Evolutionary conservation across 2,113 vertebrate genomes (phyloP).

Genomic region (Cochlearius cochlearius): DNA sequence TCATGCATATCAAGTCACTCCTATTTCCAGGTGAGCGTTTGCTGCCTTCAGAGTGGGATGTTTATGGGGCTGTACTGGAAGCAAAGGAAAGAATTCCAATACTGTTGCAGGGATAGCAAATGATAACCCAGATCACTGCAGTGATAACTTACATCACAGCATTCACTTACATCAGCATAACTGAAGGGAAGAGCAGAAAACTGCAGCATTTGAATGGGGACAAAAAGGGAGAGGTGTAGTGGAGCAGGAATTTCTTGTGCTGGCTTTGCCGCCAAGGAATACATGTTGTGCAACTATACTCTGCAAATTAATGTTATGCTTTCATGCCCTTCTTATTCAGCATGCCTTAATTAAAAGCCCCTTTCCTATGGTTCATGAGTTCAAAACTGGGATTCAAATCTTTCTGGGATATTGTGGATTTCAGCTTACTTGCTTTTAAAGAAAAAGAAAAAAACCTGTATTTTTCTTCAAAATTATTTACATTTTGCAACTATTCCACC

Average conservation of each 20-base stretch:
- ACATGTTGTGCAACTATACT: background rate
- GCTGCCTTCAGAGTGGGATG: background rate
- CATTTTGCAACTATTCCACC: background rate
- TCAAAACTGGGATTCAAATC: background rate
- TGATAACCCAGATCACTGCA: background rate
- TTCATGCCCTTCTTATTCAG: background rate
- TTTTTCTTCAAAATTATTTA: background rate
- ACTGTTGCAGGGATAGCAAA: background rate
- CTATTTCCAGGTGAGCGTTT: background rate
- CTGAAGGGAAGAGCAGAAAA: background rate
- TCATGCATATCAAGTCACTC: background rate
- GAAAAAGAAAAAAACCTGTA: background rate
- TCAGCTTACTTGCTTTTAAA: background rate
- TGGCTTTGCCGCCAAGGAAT: background rate
- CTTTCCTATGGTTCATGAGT: background rate
- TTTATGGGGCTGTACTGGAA: background rate
- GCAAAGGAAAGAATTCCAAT: background rate
- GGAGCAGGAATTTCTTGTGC: background rate
- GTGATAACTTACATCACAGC: background rate
- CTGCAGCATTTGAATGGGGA: background rate
- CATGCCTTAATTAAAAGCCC: constrained; percentile 12
- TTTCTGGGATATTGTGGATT: background rate
- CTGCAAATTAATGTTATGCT: background rate
- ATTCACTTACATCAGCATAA: background rate
- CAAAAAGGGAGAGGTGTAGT: background rate